Base-by-base conservation (phyloP, 2,888 invertebrate species). In the Drosophila colorata region DNA sequence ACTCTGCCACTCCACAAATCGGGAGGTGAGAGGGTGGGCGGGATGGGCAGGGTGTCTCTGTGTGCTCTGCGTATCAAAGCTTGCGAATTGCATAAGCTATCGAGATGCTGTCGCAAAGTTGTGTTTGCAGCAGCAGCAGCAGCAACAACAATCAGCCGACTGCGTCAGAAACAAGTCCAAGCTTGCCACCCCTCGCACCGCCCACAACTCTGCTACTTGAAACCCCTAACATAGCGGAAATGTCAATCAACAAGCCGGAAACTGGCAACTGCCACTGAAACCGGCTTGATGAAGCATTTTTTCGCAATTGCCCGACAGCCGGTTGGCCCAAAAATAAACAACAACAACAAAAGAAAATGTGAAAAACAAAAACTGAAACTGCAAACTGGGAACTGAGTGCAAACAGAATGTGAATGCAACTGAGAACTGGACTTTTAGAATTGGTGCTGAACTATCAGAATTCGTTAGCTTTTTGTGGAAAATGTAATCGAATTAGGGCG, bases 171-270 rank as follows among this genome's bases (percentile, higher is more conserved):
- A 67, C 74, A 41, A 41, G 58, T 33, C 14, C 38, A 41, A 33
- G 4, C 33, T 33, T 13, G 20, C 13, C n/a, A 16, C 8, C 9
- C 3, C 16, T 0, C 18, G 4, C 14, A 7, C 8, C 37, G 20
- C 31, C 16, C 25, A n/a, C n/a, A n/a, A n/a, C n/a, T n/a, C n/a
- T n/a, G n/a, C n/a, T n/a, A 16, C 6, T 31, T 9, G 37, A 20
- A 4, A n/a, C 37, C 38, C 23, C 40, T 33, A 56, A 20, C 44
- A 16, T 43, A 41, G 67, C 78, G 81, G 87, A 87, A 84, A 81
- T 84, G 87, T 84, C 87, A 87, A 84, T 87, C 81, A 81, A 74
- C 87, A 81, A 81, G 81, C 87, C 81, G 87, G 80, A 81, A 75
- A 73, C 78, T 64, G 75, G 63, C 74, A 75, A 87, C 84, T 84